These are phyloP conservation scores for Leiothrix lutea DNA, from an alignment of 2,113 vertebrate species.

Conservation along the genomic window DNA sequence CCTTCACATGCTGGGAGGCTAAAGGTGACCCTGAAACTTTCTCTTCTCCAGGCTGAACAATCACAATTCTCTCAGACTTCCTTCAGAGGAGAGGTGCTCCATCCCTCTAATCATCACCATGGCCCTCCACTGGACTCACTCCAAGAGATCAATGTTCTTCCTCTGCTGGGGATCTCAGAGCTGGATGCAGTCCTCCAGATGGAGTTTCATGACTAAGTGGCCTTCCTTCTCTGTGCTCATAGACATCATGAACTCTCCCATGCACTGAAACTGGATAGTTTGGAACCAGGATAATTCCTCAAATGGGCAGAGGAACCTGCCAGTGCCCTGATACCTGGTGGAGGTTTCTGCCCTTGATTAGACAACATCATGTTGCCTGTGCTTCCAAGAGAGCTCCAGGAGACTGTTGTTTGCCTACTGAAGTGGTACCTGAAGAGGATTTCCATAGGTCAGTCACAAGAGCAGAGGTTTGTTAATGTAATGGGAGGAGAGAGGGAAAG, in stretches of 20 bases:
- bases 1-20: rapidly evolving
- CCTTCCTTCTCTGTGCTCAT: not conserved
- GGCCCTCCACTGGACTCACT: not conserved
- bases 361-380: rapidly evolving
- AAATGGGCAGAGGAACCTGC: not conserved
- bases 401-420: not conserved
- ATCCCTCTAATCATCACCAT: not conserved
- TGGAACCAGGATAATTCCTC: not conserved
- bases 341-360: not conserved
- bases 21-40: not conserved
- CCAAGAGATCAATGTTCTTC: not conserved
- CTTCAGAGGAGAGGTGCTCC: not conserved
- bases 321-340: not conserved
- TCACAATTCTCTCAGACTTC: not conserved
- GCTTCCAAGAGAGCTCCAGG: not conserved
- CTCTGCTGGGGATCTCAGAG: not conserved
- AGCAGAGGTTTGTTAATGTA: not conserved
- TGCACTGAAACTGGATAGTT: not conserved
- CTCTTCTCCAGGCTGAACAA: not conserved
- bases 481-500: not conserved
- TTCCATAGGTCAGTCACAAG: not conserved
- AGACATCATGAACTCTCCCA: not conserved
- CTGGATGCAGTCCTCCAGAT: not conserved
- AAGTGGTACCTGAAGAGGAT: not conserved
- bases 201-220: not conserved